Base-by-base conservation (phyloP, 30 jellyfish, hydroid and myxozoan species). In the Aurelia sp. region DNA sequence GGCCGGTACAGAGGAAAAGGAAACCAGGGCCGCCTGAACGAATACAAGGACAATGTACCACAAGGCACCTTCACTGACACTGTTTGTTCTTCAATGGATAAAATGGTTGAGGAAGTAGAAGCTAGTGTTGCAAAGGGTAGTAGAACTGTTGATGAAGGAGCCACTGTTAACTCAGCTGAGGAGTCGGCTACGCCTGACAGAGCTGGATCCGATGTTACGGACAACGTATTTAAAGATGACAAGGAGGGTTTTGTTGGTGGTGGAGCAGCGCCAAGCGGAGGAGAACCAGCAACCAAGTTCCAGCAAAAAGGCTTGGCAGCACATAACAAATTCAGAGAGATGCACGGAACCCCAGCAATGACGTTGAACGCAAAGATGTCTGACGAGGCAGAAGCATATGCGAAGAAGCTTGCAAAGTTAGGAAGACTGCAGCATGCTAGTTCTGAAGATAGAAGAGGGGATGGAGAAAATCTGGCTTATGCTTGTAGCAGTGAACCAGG, bases 401-500 rank as follows among this genome's bases (percentile, higher is more conserved):
- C 98, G 16, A 81, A 87, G 71, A 65, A 12, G 57, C 67, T 92
- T 33, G 98, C 98, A 11, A 44, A 67, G 72, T 61, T 22, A 55
- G 98, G 98, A 15, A 47, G 48, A n/a, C 62, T 92, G 47, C 77
- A 88, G 72, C 98, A 92, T 69, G 93, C 91, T 52, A 57, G 51
- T 41, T 90, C 64, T 13, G 38, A 78, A 30, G 97, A 73, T 35
- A 95, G 98, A 6, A 97, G 87, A 79, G 38, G 74, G 31, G 97
- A 82, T 51, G 98, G 98, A 8, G 98, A 92, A 79, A 92, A 92
- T 72, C 82, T 86, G 21, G 98, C 98, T 17, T 76, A 47, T 41
- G 57, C 83, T 8, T 92, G 98, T 62, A 57, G 82, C 9, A 31
- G 91, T 19, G 94, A 78, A 16, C 33, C 63, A 22, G 86, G 80